Evolutionary conservation across 2,797 vertebrate species (phyloP), one percentile per base, ranked within the genome.

Genomic region (Synaphobranchus kaupii): DNA sequence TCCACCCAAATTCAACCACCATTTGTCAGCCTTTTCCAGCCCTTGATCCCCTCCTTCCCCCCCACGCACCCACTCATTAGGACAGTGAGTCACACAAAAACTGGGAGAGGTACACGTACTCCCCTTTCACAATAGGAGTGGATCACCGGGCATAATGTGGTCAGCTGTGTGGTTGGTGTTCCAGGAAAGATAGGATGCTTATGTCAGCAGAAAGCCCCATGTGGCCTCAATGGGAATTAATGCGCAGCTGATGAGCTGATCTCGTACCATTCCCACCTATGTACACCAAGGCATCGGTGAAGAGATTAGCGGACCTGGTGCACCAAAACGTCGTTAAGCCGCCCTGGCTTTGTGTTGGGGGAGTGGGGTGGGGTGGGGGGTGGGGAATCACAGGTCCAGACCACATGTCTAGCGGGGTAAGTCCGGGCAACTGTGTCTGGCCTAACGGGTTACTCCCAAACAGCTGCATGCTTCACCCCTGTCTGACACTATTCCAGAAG

Each of bases 151-250:
- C 47, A 76, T 47, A 31, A 85, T 86, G 85, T 76, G 71, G 52
- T 73, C 58, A 86, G 76, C 44, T 68, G 60, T 25, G 81, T 50
- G 85, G 28, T 25, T 83, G 4, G 13, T 25, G 25, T 85, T 86
- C 66, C 78, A 84, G 85, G 52, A 83, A 82, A 56, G 13, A 31
- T 50, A 66, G 86, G 76, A 63, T 63, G 68, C 50, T 25, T 34
- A 34, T 84, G 86, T 86, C 88, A 84, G 88, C 88, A 82, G 50
- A 88, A 86, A 44, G 17, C 25, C n/a, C 34, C n/a, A 84, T 28
- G 54, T 6, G 39, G 4, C 44, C 25, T 73, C 31, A 87, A 87
- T 78, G 83, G 68, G 25, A 76, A 47, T 34, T 13, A 63, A 73
- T 34, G 63, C 25, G 60, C 28, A 44, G 20, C n/a, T 17, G 20